Conservation (phyloP, 1,140 invertebrate species). For the Adelges cooleyi region DNA sequence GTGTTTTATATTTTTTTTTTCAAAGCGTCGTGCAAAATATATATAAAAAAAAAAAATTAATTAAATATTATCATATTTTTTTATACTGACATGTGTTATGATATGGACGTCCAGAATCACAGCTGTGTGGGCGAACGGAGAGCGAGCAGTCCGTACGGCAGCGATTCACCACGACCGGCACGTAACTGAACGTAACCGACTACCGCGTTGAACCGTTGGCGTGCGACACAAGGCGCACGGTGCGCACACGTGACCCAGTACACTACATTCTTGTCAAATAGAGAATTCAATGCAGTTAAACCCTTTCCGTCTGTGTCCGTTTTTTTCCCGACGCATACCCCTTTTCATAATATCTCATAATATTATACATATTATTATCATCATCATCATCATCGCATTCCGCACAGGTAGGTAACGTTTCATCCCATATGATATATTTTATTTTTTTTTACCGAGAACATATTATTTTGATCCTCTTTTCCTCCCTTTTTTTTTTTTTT, state of each 20-base stretch:
- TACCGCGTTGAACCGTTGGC: neutral
- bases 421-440: neutral
- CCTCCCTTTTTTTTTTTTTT: neutral
- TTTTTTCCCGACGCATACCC: neutral
- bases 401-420: neutral
- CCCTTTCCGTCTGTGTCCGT: neutral
- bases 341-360: too few relatives aligned
- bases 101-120: too few relatives aligned
- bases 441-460: neutral
- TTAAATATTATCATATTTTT: too few relatives aligned
- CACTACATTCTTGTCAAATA: conserved; percentile 16
- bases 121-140: neutral
- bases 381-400: neutral
- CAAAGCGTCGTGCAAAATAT: too few relatives aligned
- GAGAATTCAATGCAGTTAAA: neutral
- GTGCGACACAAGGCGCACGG: conserved; percentile 12
- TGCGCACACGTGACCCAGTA: conserved; percentile 27
- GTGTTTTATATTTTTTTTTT: too few relatives aligned
- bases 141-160: neutral
- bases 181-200: conserved; percentile 13
- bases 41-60: too few relatives aligned
- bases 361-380: too few relatives aligned
- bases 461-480: neutral
- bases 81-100: too few relatives aligned
- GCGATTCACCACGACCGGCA: conserved; percentile 7